Base-by-base conservation (phyloP, 2,888 invertebrate species). In the Rhabditophanes sp. region DNA sequence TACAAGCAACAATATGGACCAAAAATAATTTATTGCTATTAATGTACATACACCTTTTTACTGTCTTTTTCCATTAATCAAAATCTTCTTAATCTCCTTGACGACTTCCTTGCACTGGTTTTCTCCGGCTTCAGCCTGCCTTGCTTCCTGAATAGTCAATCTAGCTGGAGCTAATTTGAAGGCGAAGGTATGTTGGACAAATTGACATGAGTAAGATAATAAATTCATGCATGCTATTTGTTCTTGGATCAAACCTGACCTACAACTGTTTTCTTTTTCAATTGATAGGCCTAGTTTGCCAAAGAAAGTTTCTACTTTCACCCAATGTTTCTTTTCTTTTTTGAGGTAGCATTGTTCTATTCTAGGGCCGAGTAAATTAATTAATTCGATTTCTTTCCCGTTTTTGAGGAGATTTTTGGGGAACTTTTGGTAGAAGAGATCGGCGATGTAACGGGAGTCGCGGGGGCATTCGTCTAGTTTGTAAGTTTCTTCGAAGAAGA, bases 21-120 rank as follows among this genome's bases (percentile, higher is more conserved):
- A n/a, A n/a, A n/a, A n/a, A n/a, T n/a, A n/a, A n/a, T n/a, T n/a
- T n/a, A n/a, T n/a, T n/a, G n/a, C n/a, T n/a, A n/a, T n/a, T n/a
- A n/a, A n/a, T n/a, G n/a, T n/a, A n/a, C n/a, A n/a, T n/a, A n/a
- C n/a, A n/a, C n/a, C n/a, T n/a, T n/a, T n/a, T n/a, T n/a, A n/a
- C n/a, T n/a, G n/a, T n/a, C n/a, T n/a, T n/a, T n/a, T n/a, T n/a
- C n/a, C n/a, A n/a, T n/a, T n/a, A n/a, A n/a, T n/a, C n/a, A n/a
- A n/a, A n/a, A n/a, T n/a, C n/a, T 38, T 37, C 29, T 33, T 42
- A n/a, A 42, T 17, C 17, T 24, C 19, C 20, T 23, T 33, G 5
- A 37, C 43, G 16, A 59, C 50, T 36, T 56, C 53, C 17, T 52
- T 42, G 30, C 60, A 60, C 36, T 60, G 60, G 24, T 60, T 56